Evolutionary conservation across 2,888 invertebrate species (phyloP), one percentile per base, ranked within the genome.

Genomic region (Malthinus seriepunctatus): DNA sequence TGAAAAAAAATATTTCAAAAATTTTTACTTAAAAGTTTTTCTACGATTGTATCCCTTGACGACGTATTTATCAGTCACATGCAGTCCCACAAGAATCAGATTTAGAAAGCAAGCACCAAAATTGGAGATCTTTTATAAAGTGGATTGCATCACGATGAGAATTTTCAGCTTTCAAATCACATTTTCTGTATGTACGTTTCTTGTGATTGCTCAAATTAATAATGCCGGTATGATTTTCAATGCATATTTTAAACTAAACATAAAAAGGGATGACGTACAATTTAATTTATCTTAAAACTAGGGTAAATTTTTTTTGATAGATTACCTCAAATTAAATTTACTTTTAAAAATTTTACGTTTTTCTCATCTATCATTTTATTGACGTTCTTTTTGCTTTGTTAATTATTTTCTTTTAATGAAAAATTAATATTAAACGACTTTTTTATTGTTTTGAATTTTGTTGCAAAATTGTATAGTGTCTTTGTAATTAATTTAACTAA

Each of bases 11-110:
- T 23, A 23, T 23, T 23, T 23, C 23, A 23, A 23, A 23, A 23
- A 23, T 23, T 5, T 23, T 23, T 23, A 23, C 23, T 23, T 23
- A 32, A 45, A 53, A 59, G 49, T 59, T 59, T 59, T 54, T 51
- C 46, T 32, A 37, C 48, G 45, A 51, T 54, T 54, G 59, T 59
- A 50, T 45, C 53, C 54, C 45, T 54, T 46, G 59, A 59, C 59
- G 54, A 54, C 54, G 48, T 59, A 59, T 59, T 59, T 59, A 59
- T 59, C 59, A 59, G 59, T 54, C 59, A 59, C 54, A 59, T 53
- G 59, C 59, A 59, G 59, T 59, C 59, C 59, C 59, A 54, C 53
- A 59, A 53, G 59, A 59, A 59, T 59, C 54, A 45, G 59, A 59
- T 59, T 59, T 59, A 45, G 50, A 59, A 50, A 59, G 59, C 59